phyloP scores from a whole-genome alignment of 2,797 vertebrate genomes.

The Epinephelus coioides region DNA sequence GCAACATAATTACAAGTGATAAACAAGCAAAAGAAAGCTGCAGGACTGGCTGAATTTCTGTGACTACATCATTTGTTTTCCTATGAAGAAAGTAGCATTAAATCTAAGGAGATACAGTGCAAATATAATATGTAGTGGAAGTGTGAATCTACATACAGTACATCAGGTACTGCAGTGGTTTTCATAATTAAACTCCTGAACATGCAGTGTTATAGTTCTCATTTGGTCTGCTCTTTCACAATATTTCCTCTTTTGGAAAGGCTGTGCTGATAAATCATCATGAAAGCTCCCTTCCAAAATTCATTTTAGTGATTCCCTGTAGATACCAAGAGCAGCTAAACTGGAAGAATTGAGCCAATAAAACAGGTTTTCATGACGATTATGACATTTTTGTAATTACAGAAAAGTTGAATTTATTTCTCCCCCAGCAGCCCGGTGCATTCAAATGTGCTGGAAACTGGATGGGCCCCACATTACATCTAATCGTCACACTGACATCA shows the following conservation, averaged over 20 bases:
- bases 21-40: background rate
- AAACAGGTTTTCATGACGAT: conserved; percentile 44
- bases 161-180: too few species aligned
- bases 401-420: conserved; percentile 19
- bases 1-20: background rate
- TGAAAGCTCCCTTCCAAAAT: conserved; percentile 33
- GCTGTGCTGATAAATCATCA: conserved; percentile 23
- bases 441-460: conserved; percentile 21
- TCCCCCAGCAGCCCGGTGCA: conserved; percentile 6
- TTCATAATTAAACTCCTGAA: too few species aligned
- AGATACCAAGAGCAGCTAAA: conserved; percentile 25
- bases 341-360: conserved; percentile 40
- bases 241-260: conserved; percentile 14
- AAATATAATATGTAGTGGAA: background rate
- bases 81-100: background rate
- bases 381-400: conserved; percentile 40
- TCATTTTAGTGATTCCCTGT: conserved; percentile 36
- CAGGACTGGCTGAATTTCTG: background rate
- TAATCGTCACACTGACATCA: conserved; percentile 24
- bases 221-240: background rate
- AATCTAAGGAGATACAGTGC: background rate
- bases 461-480: conserved; percentile 23
- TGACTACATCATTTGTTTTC: background rate
- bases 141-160: background rate
- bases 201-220: too few species aligned